phyloP scores from a whole-genome alignment of 2,113 vertebrate genomes.

The Syrrhaptes paradoxus region DNA sequence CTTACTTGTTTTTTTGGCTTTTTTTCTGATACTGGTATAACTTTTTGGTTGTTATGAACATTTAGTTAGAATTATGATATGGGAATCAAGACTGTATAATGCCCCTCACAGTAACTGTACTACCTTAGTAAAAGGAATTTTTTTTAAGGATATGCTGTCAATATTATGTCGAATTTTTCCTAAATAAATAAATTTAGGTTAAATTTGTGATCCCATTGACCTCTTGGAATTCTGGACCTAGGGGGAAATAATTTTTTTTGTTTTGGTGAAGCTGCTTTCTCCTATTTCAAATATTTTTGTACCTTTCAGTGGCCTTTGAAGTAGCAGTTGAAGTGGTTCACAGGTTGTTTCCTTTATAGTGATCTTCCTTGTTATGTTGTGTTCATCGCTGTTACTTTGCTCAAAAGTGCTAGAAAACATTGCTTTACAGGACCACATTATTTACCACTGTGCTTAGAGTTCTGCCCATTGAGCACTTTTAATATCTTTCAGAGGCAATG shows the following conservation, averaged over 20 bases:
- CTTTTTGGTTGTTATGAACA: neutral
- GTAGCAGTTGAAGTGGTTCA: neutral
- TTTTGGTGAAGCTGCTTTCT: neutral
- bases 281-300: neutral
- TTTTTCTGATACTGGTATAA: neutral
- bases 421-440: neutral
- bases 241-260: neutral
- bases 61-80: neutral
- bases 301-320: neutral
- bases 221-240: neutral
- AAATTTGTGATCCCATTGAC: neutral
- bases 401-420: neutral
- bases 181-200: neutral
- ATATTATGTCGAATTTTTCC: neutral
- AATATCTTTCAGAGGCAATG: neutral
- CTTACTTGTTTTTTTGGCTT: neutral
- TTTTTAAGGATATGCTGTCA: neutral
- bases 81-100: neutral
- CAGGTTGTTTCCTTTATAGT: neutral
- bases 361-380: neutral
- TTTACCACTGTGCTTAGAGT: neutral
- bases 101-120: neutral
- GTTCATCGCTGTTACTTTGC: neutral
- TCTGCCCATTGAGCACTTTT: neutral
- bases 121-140: neutral